Evolutionary conservation across 92 coral and sea anemone species (phyloP), one percentile per base, ranked within the genome.

Genomic region (Phymanthus crucifer): DNA sequence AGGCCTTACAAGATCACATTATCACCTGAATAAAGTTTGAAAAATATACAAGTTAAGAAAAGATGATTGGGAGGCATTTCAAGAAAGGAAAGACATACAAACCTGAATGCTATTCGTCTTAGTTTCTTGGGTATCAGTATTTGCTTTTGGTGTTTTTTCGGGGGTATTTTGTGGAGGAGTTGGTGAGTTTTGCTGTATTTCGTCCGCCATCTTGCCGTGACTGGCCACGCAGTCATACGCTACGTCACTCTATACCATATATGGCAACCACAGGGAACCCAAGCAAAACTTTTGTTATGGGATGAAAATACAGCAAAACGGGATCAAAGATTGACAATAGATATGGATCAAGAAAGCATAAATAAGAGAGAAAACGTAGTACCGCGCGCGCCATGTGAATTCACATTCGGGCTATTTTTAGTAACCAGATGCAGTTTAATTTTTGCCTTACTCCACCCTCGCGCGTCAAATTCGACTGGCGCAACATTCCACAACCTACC

Each of bases 121-220:
- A 1, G 61, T 40, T 27, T 77, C 57, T 77, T 61, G 52, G 34
- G n/a, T 13, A 11, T 6, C n/a, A n/a, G 75, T 47, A 5, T 48
- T 47, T 48, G 27, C 32, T 32, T 45, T 66, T n/a, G 56, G 64
- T 36, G 87, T 70, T 46, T 48, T 40, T 71, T 85, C 69, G 31
- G 73, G n/a, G 13, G 38, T 18, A 40, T 52, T 75, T 85, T 75
- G 83, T 17, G 74, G 77, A 31, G 76, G 78, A 40, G 38, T 61
- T 61, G 35, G 17, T 35, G 58, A 38, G 34, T 64, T 70, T 36
- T 33, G 68, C 72, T 83, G 71, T 83, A 75, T 56, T 69, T 87
- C 90, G 87, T 93, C 99, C 98, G 99, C 99, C 99, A 95, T 95
- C 76, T 95, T 95, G 92, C 54, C 83, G 84, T 82, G 74, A 75